phyloP scores from a whole-genome alignment of 2,113 vertebrate genomes.

The Prochilodus magdalenae region DNA sequence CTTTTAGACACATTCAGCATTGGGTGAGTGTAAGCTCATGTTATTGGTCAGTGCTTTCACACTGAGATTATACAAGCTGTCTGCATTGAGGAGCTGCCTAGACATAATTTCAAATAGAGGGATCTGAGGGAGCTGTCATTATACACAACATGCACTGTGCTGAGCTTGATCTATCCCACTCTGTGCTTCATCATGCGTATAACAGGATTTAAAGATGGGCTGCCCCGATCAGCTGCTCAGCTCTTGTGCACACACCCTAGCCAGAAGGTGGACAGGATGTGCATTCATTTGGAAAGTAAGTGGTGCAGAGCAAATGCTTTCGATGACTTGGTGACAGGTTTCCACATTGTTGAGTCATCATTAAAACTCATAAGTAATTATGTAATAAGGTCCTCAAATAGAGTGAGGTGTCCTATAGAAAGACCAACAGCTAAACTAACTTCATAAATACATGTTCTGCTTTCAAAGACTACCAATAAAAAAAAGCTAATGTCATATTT shows the following conservation, averaged over 20 bases:
- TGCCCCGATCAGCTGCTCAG: neutral
- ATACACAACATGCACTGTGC: neutral
- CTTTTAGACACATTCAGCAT: no score
- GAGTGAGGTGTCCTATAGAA: no score
- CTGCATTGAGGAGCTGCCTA: no score
- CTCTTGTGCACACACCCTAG: neutral
- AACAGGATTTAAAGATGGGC: slow-evolving; percentile 33
- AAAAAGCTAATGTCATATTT: no score
- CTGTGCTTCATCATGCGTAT: slow-evolving; percentile 21
- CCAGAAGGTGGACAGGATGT: slow-evolving; percentile 4
- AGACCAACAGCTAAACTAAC: no score
- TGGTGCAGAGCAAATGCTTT: neutral
- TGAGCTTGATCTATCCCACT: neutral
- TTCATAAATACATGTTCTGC: no score
- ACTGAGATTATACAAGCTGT: no score
- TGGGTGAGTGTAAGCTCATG: no score
- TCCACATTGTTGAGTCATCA: neutral
- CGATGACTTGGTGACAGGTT: neutral
- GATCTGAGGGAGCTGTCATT: no score
- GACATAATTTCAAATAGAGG: no score
- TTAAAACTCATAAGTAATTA: neutral
- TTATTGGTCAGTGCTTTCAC: no score
- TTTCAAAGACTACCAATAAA: no score
- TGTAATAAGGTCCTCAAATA: neutral
- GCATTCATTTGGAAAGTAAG: slow-evolving; percentile 5